These are phyloP conservation scores for Platyscapa corneri DNA, from an alignment of 1,140 invertebrate species.

Conservation along the genomic window DNA sequence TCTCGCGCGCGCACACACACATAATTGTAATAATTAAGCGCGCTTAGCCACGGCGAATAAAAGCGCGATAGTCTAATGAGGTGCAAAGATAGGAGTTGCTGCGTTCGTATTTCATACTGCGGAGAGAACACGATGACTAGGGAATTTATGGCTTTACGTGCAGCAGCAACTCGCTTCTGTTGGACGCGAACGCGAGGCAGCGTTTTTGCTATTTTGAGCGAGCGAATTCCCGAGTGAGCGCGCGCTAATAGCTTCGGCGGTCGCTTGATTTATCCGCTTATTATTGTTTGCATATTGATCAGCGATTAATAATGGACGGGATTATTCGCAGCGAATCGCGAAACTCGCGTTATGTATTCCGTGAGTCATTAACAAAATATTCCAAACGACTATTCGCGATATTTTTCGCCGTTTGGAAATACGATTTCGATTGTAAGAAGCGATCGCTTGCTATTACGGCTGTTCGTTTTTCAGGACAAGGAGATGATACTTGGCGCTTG, in stretches of 20 bases:
- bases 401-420: neutral
- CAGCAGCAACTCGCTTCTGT: conserved; percentile 28
- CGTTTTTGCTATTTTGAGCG: conserved; percentile 37
- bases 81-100: conserved; percentile 21
- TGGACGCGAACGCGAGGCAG: neutral
- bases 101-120: conserved; percentile 46
- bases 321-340: neutral
- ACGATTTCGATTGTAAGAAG: neutral
- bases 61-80: conserved; percentile 45
- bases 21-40: conserved; percentile 26
- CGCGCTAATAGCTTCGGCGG: conserved; percentile 33
- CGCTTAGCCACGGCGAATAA: conserved; percentile 11
- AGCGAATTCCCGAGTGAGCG: conserved; percentile 10
- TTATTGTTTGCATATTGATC: conserved; percentile 49
- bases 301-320: conserved; percentile 33
- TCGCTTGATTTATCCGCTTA: conserved; percentile 47
- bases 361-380: conserved; percentile 45
- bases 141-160: conserved; percentile 46
- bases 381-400: neutral
- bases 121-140: neutral
- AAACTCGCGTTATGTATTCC: neutral
- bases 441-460: neutral
- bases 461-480: conserved; percentile 5
- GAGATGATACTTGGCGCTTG: neutral
- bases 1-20: neutral